phyloP scores from a whole-genome alignment of 2,113 vertebrate genomes.

The Irena cyanogastra region DNA sequence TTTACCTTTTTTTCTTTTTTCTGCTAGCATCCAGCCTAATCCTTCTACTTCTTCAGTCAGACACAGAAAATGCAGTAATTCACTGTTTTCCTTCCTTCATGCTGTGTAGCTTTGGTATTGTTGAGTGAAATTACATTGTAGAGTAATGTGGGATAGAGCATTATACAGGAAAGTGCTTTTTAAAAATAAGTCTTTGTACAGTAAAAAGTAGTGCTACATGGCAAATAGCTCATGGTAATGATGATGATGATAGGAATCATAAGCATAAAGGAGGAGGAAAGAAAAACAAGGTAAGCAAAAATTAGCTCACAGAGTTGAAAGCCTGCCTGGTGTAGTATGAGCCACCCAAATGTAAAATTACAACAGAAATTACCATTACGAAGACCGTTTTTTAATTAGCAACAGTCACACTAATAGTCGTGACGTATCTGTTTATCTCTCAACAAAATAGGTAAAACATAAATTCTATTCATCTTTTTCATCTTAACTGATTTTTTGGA shows the following conservation, averaged over 20 bases:
- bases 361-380: not conserved
- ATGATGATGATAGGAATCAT: not conserved
- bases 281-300: not conserved
- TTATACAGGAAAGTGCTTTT: not conserved
- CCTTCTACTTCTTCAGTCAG: not conserved
- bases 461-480: slow-evolving; percentile 40
- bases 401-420: slow-evolving; percentile 5
- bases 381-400: slow-evolving; percentile 42
- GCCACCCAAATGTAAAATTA: slow-evolving; percentile 1
- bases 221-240: not conserved
- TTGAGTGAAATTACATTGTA: not conserved
- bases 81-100: not conserved
- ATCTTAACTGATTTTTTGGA: not conserved
- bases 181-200: not conserved
- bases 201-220: not conserved
- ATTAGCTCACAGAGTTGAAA: not conserved
- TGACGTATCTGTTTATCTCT: slow-evolving; percentile 40
- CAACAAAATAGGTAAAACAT: not conserved
- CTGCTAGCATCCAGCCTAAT: not conserved
- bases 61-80: not conserved
- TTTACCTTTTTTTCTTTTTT: not conserved
- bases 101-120: not conserved
- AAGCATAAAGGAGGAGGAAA: not conserved
- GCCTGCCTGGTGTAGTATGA: not conserved
- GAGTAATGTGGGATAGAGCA: not conserved